A percentile compares a stretch with the other conserved stretches of the same genome.
Evolutionary conservation across 2,113 vertebrate genomes (phyloP).

Genomic region (Sapayoa aenigma): DNA sequence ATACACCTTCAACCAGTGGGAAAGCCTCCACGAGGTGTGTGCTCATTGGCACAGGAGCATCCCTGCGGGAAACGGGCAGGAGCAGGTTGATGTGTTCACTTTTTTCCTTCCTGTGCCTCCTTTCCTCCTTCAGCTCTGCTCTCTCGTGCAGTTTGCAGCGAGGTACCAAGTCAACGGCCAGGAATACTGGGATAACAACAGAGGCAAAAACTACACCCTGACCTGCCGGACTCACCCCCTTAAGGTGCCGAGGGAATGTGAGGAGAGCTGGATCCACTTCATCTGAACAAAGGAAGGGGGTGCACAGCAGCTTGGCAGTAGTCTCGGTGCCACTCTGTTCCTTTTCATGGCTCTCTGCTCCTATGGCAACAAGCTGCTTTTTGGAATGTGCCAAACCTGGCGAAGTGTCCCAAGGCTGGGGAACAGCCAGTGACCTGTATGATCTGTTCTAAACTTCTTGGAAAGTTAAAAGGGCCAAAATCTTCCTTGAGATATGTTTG

Average conservation of each 20-base stretch:
- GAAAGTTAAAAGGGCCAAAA: constrained; percentile 12
- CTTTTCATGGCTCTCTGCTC: neutral
- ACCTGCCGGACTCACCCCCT: constrained; percentile 84
- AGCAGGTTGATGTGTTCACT: constrained; percentile 80
- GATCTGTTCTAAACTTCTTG: neutral
- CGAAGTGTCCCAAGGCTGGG: neutral
- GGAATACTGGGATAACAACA: constrained; percentile 92
- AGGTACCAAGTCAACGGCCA: constrained; percentile 77
- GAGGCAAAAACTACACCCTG: constrained; percentile 85
- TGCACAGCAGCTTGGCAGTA: neutral
- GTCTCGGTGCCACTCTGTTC: neutral
- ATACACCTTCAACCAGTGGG: constrained; percentile 91
- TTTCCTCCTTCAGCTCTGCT: constrained; percentile 83
- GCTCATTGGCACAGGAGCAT: constrained; percentile 78
- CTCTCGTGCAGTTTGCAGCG: constrained; percentile 85
- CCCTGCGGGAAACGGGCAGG: neutral
- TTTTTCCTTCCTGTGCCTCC: constrained; percentile 88
- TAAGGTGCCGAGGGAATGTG: constrained; percentile 86
- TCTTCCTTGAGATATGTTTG: neutral
- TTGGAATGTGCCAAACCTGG: neutral
- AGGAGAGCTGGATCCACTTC: constrained; percentile 93
- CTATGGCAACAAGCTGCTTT: neutral
- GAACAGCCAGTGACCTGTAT: neutral
- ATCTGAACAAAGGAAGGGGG: constrained; percentile 66
- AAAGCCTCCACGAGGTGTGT: constrained; percentile 69